Base-by-base conservation (phyloP, 2,888 invertebrate species). In the Hyppa rectilinea region DNA sequence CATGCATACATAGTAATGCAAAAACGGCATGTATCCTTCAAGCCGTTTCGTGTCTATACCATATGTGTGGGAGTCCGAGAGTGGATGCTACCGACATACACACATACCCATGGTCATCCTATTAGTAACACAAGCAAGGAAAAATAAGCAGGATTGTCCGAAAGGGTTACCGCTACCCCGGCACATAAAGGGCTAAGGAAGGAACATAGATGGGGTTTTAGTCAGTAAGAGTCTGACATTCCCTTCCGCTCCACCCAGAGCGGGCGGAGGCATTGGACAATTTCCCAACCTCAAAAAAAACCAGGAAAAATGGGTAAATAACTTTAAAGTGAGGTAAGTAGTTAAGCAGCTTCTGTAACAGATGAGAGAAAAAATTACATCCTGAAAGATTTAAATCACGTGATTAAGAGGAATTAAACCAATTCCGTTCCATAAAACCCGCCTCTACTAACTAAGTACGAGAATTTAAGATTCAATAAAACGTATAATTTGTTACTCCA, bases 401-500 rank as follows among this genome's bases (percentile, higher is more conserved):
- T 49, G 56, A 62, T 73, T 36, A 62, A 53, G 31, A n/a, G 26
- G 36, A 52, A 73, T 56, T 52, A 63, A 59, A 49, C 49, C 70
- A 65, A 52, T 50, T 23, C 49, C 14, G 20, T 36, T 9, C 20
- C 60, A 56, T 49, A 64, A 75, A 70, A 53, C 53, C 65, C 36
- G 43, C 47, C 58, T 66, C 40, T 56, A 59, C 61, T 68, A 75
- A 82, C 70, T 73, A 66, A 71, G 55, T 72, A 74, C 38, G 23
- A 53, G 64, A 74, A 84, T 71, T 84, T 77, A 75, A 75, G 79
- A 77, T 82, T 71, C 71, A 82, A 83, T 85, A 86, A 85, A 86
- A 78, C 59, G 74, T 63, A 78, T 63, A 78, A 79, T 75, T 74
- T 75, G 76, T 82, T 64, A 68, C 72, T 70, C 68, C 50, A 78